Base-by-base conservation (phyloP, 2,113 vertebrate species). In the Protobothrops mucrosquamatus region DNA sequence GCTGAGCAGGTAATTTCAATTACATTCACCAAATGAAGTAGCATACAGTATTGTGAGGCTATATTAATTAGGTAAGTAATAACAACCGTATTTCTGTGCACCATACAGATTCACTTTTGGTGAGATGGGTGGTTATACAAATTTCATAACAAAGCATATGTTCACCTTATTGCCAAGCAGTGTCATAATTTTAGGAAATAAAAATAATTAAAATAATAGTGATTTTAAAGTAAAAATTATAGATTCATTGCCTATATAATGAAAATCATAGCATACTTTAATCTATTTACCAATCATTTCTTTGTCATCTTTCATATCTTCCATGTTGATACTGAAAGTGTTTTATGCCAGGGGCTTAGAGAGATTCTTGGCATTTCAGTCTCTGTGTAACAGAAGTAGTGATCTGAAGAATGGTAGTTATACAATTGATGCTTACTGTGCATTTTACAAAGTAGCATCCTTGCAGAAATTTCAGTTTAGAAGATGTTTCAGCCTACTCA, bases 211-310 rank as follows among this genome's bases (percentile, higher is more conserved):
- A 52, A 90, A 22, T 81, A 85, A 91, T 56, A 7, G 9, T 18
- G 22, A 54, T 24, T 51, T 39, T 48, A 88, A 88, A 54, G 14
- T 56, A 56, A 39, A 2, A 89, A 90, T 12, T 46, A n/a, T 61
- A 24, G 22, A 2, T 69, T n/a, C 85, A 87, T 64, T 91, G 46
- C 52, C 34, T 91, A 22, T 59, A 15, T 22, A 15, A 12, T 24
- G 29, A 14, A 56, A 0, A 0, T 3, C 34, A 1, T 39, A 0
- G 1, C 11, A 23, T 18, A n/a, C 81, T 55, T 88, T 88, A 56
- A 20, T 22, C 4, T 29, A 51, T 55, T 54, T 54, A 55, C 20
- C 52, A 55, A 10, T 18, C 52, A 88, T 90, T 90, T 87, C 48
- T 61, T 90, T 85, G 57, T 85, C 85, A 43, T 39, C 85, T 48